These are phyloP conservation scores for Euphydryas editha DNA, from an alignment of 2,888 invertebrate species.

Conservation along the genomic window DNA sequence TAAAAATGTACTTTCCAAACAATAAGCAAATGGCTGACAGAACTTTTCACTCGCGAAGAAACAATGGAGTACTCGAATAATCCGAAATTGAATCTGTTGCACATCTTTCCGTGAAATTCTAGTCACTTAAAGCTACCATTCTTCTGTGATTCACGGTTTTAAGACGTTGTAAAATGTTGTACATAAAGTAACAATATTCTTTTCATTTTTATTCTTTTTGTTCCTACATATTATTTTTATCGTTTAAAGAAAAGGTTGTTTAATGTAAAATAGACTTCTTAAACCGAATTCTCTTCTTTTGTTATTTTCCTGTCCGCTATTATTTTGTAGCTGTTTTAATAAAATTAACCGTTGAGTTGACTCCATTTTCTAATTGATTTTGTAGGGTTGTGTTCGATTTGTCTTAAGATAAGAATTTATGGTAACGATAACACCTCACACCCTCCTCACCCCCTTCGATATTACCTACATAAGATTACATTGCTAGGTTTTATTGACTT, in stretches of 20 bases:
- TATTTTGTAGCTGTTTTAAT: neutral
- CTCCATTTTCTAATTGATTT: neutral
- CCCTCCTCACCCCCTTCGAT: too few species aligned
- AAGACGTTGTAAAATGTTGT: neutral
- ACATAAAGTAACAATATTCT: neutral
- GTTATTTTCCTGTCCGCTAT: neutral
- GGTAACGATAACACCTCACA: too few species aligned
- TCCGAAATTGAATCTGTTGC: conserved; percentile 4
- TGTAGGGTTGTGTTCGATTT: neutral
- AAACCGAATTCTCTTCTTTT: neutral
- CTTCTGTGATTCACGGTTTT: neutral
- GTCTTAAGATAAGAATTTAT: neutral
- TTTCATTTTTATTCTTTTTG: neutral
- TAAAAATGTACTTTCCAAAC: neutral
- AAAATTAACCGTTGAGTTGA: neutral
- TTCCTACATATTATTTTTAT: neutral
- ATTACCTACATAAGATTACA: too few species aligned
- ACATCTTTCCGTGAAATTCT: neutral
- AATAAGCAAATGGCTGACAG: conserved; percentile 5
- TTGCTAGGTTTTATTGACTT: too few species aligned
- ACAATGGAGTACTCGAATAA: neutral
- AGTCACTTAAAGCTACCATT: conserved; percentile 2
- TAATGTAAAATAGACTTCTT: neutral
- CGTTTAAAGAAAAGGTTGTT: neutral
- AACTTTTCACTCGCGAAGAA: conserved; percentile 1